These are phyloP conservation scores for Pangasius larnaudii DNA, from an alignment of 2,797 vertebrate genomes.

Conservation along the genomic window DNA sequence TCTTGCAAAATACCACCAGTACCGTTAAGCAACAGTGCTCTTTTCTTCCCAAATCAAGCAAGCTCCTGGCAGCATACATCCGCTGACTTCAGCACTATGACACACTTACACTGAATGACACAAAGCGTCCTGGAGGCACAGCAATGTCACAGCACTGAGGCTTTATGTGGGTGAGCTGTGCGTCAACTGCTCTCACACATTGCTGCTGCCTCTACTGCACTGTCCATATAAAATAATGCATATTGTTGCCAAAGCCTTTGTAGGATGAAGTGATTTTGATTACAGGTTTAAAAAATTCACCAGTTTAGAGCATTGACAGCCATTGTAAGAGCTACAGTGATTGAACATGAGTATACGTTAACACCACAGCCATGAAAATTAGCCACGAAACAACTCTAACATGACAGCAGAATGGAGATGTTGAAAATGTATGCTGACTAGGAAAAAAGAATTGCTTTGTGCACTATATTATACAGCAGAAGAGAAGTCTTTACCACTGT, in stretches of 20 bases:
- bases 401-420: background rate
- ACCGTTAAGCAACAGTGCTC: slow-evolving; percentile 23
- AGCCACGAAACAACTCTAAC: background rate
- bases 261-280: background rate
- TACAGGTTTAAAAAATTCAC: background rate
- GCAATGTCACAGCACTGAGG: background rate
- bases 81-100: slow-evolving; percentile 34
- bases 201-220: too few relatives aligned
- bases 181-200: background rate
- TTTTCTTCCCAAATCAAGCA: slow-evolving; percentile 27
- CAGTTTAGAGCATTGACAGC: background rate
- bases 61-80: slow-evolving; percentile 5
- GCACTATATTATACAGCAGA: background rate
- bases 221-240: background rate
- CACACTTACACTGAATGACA: slow-evolving; percentile 21
- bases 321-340: background rate
- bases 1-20: slow-evolving; percentile 41
- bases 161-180: slow-evolving; percentile 3
- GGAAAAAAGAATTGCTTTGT: background rate
- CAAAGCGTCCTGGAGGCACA: background rate
- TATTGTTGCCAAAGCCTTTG: background rate
- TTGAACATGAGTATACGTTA: background rate
- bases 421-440: background rate
- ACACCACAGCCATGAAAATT: background rate
- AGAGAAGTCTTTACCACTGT: background rate